Percentiles rank a stretch among this genome's conserved stretches.
These are phyloP conservation scores for Menidia menidia DNA, from an alignment of 2,797 vertebrate genomes.

Conservation along the genomic window DNA sequence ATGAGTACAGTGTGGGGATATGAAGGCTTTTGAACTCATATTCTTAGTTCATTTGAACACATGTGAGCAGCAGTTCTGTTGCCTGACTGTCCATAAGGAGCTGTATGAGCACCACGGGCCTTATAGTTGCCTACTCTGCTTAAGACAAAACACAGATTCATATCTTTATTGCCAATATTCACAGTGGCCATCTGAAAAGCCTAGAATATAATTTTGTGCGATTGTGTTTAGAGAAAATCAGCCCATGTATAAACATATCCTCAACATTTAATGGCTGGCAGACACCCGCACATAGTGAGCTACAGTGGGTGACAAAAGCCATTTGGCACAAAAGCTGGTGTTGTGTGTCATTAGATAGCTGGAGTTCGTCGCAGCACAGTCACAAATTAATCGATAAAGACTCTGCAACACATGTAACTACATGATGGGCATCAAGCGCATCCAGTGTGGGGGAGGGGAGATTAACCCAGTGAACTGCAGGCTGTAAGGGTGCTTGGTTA, in stretches of 20 bases:
- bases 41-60: conserved; percentile 26
- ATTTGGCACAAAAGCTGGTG: conserved; percentile 50
- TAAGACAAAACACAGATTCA: conserved; percentile 17
- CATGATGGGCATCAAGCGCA: conserved; percentile 31
- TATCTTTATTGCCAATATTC: conserved; percentile 17
- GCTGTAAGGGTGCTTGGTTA: conserved; percentile 34
- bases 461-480: conserved; percentile 55
- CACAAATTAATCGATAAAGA: conserved; percentile 71
- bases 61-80: conserved; percentile 20
- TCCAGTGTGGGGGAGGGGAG: conserved; percentile 47
- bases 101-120: neutral
- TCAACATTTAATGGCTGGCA: conserved; percentile 45
- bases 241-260: conserved; percentile 44
- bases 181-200: conserved; percentile 2
- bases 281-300: conserved; percentile 32
- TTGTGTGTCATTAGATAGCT: conserved; percentile 69
- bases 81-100: conserved; percentile 19
- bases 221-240: conserved; percentile 40
- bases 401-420: conserved; percentile 67
- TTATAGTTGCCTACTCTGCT: conserved; percentile 38
- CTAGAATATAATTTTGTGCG: conserved; percentile 34
- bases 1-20: conserved; percentile 37
- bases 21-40: conserved; percentile 33
- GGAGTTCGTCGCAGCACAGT: conserved; percentile 54
- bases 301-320: conserved; percentile 53